Percentiles rank a stretch among this genome's conserved stretches.
Conservation (phyloP, 2,888 invertebrate species). For the Drepanosiphum platanoidis region DNA sequence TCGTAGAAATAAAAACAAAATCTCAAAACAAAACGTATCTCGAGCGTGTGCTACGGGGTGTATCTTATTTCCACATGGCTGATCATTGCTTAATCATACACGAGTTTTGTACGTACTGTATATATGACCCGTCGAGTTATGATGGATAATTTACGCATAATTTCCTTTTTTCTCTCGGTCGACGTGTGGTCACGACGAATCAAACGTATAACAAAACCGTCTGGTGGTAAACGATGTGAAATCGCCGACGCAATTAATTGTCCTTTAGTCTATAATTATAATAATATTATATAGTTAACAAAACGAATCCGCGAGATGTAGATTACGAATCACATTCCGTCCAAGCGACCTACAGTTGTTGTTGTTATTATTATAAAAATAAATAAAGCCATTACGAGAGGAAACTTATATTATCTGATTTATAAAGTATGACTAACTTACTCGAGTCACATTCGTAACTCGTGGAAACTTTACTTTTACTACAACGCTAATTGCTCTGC, state of each 20-base stretch:
- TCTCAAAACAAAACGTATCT: background rate
- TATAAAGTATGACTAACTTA: constrained; percentile 23
- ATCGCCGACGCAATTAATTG: too few species aligned
- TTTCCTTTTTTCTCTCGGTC: background rate
- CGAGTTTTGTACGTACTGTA: background rate
- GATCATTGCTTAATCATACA: background rate
- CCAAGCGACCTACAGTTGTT: background rate
- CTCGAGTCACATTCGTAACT: constrained; percentile 26
- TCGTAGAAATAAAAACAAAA: too few species aligned
- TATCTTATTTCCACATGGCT: background rate
- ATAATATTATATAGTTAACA: too few species aligned
- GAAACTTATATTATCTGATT: constrained; percentile 36
- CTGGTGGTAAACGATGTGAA: too few species aligned
- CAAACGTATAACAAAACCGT: too few species aligned
- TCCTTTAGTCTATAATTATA: too few species aligned
- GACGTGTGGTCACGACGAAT: too few species aligned
- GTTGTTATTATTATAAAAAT: background rate
- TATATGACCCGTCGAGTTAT: background rate
- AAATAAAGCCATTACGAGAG: background rate
- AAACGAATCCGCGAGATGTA: background rate
- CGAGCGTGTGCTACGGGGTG: background rate
- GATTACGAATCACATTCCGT: background rate
- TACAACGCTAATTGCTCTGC: constrained; percentile 28
- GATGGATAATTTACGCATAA: background rate
- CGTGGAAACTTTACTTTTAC: constrained; percentile 41